These are phyloP conservation scores for Oophaga sylvatica DNA, from an alignment of 2,797 vertebrate species.

Conservation along the genomic window DNA sequence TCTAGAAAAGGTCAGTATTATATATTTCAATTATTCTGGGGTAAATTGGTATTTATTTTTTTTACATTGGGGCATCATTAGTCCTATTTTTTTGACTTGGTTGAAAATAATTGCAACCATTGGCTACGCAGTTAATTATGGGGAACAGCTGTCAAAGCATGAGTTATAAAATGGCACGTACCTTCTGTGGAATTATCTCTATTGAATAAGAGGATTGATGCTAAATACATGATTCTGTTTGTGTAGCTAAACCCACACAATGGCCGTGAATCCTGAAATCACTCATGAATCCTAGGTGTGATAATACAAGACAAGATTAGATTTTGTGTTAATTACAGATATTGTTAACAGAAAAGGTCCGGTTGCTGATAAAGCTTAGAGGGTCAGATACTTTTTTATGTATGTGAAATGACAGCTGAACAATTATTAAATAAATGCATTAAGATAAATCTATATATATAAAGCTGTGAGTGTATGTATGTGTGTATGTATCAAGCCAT, in stretches of 20 bases:
- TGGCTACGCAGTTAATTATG: constrained; percentile 43
- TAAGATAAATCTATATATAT: no score
- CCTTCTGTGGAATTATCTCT: constrained; percentile 38
- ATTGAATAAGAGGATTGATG: constrained; percentile 38
- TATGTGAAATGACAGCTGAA: neutral
- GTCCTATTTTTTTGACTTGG: constrained; percentile 3
- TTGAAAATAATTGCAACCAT: constrained; percentile 28
- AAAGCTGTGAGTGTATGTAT: no score
- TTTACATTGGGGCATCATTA: constrained; percentile 28
- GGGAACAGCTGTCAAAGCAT: constrained; percentile 34
- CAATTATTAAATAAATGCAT: neutral
- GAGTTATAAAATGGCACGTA: constrained; percentile 29
- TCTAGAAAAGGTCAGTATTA: neutral
- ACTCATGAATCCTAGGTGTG: neutral
- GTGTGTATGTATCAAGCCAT: no score
- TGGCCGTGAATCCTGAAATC: constrained; percentile 6
- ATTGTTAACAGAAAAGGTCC: neutral
- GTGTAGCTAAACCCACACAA: neutral
- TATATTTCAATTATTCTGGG: constrained; percentile 3
- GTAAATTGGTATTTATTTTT: constrained; percentile 4
- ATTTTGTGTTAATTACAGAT: neutral
- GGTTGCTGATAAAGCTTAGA: neutral
- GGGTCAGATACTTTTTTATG: neutral
- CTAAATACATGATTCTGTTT: constrained; percentile 29
- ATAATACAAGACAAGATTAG: neutral